A percentile compares a stretch with the other conserved stretches of the same genome.
Conservation (phyloP, 2,113 vertebrate genomes). For the Percina caprodes region DNA sequence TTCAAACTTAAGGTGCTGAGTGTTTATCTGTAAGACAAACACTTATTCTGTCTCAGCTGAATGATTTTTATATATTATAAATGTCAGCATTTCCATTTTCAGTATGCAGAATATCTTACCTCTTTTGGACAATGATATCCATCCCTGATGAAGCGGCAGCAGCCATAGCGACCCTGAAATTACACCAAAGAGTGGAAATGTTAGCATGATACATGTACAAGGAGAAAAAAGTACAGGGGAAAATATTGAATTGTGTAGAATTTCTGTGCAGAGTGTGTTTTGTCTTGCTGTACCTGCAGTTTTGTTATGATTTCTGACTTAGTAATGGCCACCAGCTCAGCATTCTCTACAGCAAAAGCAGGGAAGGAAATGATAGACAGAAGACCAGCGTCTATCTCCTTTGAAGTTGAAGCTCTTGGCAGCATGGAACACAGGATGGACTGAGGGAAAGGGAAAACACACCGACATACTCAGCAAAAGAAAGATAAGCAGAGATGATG, state of each 20-base stretch:
- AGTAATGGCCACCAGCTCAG: slow-evolving; percentile 92
- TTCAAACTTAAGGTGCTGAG: not conserved
- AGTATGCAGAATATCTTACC: slow-evolving; percentile 75
- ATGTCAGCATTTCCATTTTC: not conserved
- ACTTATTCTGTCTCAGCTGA: not conserved
- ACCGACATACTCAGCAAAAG: slow-evolving; percentile 23
- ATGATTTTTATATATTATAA: not conserved
- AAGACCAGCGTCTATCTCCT: slow-evolving; percentile 97
- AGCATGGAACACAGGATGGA: slow-evolving; percentile 99
- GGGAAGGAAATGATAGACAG: slow-evolving; percentile 97
- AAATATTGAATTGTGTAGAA: not conserved
- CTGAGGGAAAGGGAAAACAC: slow-evolving; percentile 74
- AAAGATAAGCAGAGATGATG: not conserved
- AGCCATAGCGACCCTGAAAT: slow-evolving; percentile 94
- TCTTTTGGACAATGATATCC: slow-evolving; percentile 97
- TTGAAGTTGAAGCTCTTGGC: slow-evolving; percentile 96
- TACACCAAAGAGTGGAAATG: not conserved
- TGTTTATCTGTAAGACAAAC: not conserved
- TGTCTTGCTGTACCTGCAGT: slow-evolving; percentile 86
- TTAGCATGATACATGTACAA: not conserved
- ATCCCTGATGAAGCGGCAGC: slow-evolving; percentile 97
- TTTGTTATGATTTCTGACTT: slow-evolving; percentile 97
- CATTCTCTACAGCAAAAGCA: slow-evolving; percentile 97
- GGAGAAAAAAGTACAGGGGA: not conserved
- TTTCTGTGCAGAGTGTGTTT: slow-evolving; percentile 2